Conservation (phyloP, 2,113 vertebrate genomes). For the Peromyscus polionotus region DNA sequence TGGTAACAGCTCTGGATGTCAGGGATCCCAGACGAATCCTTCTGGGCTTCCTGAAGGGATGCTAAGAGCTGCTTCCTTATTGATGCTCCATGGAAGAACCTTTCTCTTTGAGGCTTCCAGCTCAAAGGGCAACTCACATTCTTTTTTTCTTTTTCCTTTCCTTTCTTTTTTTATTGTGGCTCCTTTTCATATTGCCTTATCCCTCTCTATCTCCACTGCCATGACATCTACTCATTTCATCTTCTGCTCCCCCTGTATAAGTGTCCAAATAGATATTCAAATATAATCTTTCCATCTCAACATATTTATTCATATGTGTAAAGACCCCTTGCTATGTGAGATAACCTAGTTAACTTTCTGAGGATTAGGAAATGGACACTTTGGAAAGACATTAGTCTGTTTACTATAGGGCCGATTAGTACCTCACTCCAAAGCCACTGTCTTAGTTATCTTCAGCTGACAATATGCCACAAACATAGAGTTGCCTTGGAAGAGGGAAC, state of each 20-base stretch:
- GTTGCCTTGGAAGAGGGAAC: not conserved
- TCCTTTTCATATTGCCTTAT: not conserved
- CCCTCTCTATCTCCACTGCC: not conserved
- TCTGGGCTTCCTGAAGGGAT: not conserved
- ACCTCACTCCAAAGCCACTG: not conserved
- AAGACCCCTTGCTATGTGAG: not conserved
- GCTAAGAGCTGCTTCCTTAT: not conserved
- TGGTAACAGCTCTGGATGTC: not conserved
- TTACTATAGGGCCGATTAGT: not conserved
- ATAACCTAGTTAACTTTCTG: too few species aligned
- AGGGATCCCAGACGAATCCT: not conserved
- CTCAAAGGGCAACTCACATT: not conserved
- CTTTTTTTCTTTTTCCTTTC: too few species aligned
- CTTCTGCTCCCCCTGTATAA: not conserved
- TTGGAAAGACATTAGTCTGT: not conserved
- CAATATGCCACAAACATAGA: not conserved
- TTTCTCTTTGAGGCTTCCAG: not conserved
- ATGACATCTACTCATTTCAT: not conserved
- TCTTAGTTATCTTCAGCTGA: not conserved
- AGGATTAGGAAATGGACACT: not conserved
- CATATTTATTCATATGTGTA: not conserved
- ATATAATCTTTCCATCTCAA: not conserved
- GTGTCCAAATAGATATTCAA: not conserved
- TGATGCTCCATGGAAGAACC: not conserved
- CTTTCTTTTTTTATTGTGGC: not conserved